Conservation (phyloP, 2,888 invertebrate genomes). For the Cyrtodaria siliqua region DNA sequence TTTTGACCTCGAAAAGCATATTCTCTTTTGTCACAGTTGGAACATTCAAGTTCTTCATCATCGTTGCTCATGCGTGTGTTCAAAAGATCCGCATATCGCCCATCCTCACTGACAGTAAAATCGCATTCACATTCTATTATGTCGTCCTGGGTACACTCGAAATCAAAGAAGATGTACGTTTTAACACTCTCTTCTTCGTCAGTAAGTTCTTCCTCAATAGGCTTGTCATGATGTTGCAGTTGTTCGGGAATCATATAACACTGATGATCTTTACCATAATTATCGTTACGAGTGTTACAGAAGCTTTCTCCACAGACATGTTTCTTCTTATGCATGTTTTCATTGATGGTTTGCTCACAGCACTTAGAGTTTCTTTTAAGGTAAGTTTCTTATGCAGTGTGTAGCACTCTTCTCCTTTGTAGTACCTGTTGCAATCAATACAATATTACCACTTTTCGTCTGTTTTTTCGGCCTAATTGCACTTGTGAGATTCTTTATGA, state of each 20-base stretch:
- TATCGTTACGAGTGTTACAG: conserved; percentile 21
- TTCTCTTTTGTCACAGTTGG: conserved; percentile 29
- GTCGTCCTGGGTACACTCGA: conserved; percentile 28
- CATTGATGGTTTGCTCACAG: conserved; percentile 6
- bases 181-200: background rate
- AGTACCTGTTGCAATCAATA: conserved; percentile 22
- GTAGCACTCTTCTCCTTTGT: conserved; percentile 25
- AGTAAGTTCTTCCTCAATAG: conserved; percentile 7
- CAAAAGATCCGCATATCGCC: conserved; percentile 5
- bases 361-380: conserved; percentile 25
- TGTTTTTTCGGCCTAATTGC: conserved; percentile 28
- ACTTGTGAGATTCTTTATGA: conserved; percentile 42
- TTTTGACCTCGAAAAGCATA: conserved; percentile 15
- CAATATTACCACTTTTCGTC: conserved; percentile 20
- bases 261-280: conserved; percentile 6
- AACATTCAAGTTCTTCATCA: conserved; percentile 15
- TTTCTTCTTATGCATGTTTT: background rate
- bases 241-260: conserved; percentile 24
- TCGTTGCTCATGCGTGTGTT: conserved; percentile 2
- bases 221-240: background rate
- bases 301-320: conserved; percentile 11
- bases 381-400: conserved; percentile 26
- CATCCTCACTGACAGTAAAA: background rate
- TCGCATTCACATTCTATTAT: conserved; percentile 5
- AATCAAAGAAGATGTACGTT: conserved; percentile 22